phyloP scores from a whole-genome alignment of 2,888 invertebrate genomes.

The Dolichomitus sp. region DNA sequence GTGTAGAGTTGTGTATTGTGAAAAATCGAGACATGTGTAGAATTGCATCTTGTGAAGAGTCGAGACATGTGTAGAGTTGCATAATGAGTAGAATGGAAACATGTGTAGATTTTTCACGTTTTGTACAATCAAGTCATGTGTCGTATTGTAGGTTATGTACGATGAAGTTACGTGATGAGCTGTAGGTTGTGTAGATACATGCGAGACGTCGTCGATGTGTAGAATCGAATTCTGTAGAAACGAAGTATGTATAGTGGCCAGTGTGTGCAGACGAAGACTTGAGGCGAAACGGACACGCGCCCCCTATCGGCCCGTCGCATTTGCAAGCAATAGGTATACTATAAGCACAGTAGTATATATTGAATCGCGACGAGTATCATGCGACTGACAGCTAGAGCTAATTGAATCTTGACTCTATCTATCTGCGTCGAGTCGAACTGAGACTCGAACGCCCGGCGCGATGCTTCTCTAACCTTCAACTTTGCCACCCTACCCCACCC shows the following conservation, averaged over 20 bases:
- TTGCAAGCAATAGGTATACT: slow-evolving; percentile 15
- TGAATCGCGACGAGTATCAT: slow-evolving; percentile 85
- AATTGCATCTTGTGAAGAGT: too few relatives aligned
- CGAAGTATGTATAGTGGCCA: background rate
- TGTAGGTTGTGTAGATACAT: too few relatives aligned
- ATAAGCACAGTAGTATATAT: slow-evolving; percentile 68
- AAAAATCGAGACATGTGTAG: too few relatives aligned
- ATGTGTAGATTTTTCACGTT: too few relatives aligned
- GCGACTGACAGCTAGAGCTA: slow-evolving; percentile 85
- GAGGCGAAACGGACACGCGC: slow-evolving; percentile 9
- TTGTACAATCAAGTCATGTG: too few relatives aligned
- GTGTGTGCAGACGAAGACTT: background rate
- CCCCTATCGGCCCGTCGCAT: background rate
- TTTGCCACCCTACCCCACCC: slow-evolving; percentile 43
- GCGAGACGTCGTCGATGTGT: too few relatives aligned
- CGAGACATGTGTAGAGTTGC: too few relatives aligned
- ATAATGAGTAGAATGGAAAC: too few relatives aligned
- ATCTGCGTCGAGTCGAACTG: slow-evolving; percentile 81
- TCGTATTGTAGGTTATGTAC: too few relatives aligned
- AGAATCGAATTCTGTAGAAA: background rate
- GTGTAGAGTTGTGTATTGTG: too few relatives aligned
- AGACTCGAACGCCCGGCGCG: slow-evolving; percentile 78
- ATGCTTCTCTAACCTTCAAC: slow-evolving; percentile 70
- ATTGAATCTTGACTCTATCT: slow-evolving; percentile 85
- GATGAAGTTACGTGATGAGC: too few relatives aligned